Evolutionary conservation across 2,888 invertebrate genomes (phyloP), one percentile per base, ranked within the genome.

Genomic region (Ophioninae sp.): DNA sequence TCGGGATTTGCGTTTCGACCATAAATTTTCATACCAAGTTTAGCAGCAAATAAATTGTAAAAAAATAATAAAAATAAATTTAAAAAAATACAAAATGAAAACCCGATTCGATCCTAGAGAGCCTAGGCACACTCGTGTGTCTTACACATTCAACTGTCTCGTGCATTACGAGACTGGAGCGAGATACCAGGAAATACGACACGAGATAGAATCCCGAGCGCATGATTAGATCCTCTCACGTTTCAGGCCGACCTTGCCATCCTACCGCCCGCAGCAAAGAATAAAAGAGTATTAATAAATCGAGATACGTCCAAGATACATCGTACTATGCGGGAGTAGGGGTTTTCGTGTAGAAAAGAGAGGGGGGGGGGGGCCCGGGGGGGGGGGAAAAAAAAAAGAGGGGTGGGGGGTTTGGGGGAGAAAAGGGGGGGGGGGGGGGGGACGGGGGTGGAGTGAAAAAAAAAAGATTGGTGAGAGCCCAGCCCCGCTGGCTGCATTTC

Each of bases 171-270:
- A 74, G 82, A 75, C 75, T 79, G 75, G 72, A 62, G 75, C 50
- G 50, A 78, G 79, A 72, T 79, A 79, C 30, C 68, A 59, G 39
- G 78, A 72, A 84, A 84, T 75, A 75, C 84, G 79, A 81, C 81
- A 81, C 73, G 64, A 77, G 83, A 84, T 78, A 75, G 64, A 84
- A 78, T 84, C 78, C 67, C 78, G 61, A 81, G 81, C 79, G 81
- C 84, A 79, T 79, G 75, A 84, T 84, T 84, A 84, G 75, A 81
- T 84, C 81, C 70, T 81, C 81, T 84, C 81, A 44, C 64, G 67
- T 84, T 84, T 77, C 84, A 30, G 10, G 73, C 37, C 83, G 72
- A 70, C 82, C 70, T 57, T 70, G 69, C 76, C 75, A 62, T 41
- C 75, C 80, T 56, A 75, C 64, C 77, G 50, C 50, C 37, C 65